Evolutionary conservation across 2,113 vertebrate species (phyloP), one percentile per base, ranked within the genome.

Genomic region (Grallaria varia): DNA sequence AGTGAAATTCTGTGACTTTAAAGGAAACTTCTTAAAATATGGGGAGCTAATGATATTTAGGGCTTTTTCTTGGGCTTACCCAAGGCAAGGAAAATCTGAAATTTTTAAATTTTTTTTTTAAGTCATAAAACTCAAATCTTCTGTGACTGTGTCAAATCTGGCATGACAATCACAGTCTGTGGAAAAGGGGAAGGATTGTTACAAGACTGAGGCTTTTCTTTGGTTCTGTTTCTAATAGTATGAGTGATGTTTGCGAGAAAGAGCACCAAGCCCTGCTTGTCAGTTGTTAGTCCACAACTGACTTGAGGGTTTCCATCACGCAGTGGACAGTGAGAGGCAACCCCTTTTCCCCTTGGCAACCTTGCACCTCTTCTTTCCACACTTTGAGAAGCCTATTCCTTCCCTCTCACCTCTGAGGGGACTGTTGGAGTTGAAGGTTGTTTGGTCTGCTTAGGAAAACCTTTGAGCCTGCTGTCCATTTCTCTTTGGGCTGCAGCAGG

Each of bases 241-340:
- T 33, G 31, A 56, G 53, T 68, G 18, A 14, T 44, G 8, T 23
- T 82, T 89, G 10, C 47, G 75, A 39, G 52, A 75, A 39, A 27
- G 28, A 52, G 79, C 77, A 44, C 3, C 0, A 0, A 24, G 17
- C 53, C 11, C 25, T 68, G 24, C n/a, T 40, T 62, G 14, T 49
- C 55, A 62, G 25, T 47, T 82, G 39, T 78, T 82, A 52, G 74
- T 83, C 37, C 27, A 30, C 52, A 71, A 12, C 8, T 83, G 25
- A 47, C 30, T 56, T 49, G 17, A 60, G 47, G 1, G 0, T 45
- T 78, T 85, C 25, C 20, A 20, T 71, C 8, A 3, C 25, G 3
- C 23, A 35, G 3, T 45, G 44, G 21, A 22, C 64, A 67, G 28
- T 24, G 31, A 33, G 80, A 71, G 44, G 25, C 63, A 8, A n/a